Evolutionary conservation across 1,140 invertebrate species (phyloP).

Genomic region (Oncopodura yosiiana): DNA sequence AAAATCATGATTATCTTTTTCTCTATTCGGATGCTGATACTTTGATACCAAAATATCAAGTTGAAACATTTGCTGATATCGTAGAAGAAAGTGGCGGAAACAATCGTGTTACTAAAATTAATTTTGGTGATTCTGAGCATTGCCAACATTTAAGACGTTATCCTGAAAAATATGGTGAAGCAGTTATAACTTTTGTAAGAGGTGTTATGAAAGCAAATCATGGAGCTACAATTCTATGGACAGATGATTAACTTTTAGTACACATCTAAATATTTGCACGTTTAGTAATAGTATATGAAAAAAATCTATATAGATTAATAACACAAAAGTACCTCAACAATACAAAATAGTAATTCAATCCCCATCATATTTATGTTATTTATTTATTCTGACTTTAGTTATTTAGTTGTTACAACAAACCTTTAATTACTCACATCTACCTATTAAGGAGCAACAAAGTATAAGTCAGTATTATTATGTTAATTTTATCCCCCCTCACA

Average conservation of each 20-base stretch:
- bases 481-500: too few relatives aligned
- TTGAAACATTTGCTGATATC: slow-evolving; percentile 40
- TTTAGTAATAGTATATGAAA: too few relatives aligned
- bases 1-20: slow-evolving; percentile 53
- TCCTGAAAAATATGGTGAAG: slow-evolving; percentile 23
- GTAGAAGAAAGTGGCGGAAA: slow-evolving; percentile 27
- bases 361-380: too few relatives aligned
- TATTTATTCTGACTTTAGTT: too few relatives aligned
- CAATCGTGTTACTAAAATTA: slow-evolving; percentile 18
- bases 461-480: too few relatives aligned
- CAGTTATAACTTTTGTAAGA: slow-evolving; percentile 12
- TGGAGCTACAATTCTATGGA: slow-evolving; percentile 9
- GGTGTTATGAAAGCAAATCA: slow-evolving; percentile 9
- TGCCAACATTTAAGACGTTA: slow-evolving; percentile 25
- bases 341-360: too few relatives aligned
- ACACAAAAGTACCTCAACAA: too few relatives aligned
- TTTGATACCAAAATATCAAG: slow-evolving; percentile 42
- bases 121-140: slow-evolving; percentile 24
- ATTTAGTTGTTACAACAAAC: too few relatives aligned
- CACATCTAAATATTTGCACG: too few relatives aligned
- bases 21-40: slow-evolving; percentile 62
- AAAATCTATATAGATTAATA: too few relatives aligned
- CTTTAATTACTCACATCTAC: too few relatives aligned
- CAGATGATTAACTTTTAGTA: slow-evolving; percentile 9
- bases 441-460: too few relatives aligned